These are phyloP conservation scores for Leptopilina boulardi DNA, from an alignment of 1,140 invertebrate genomes.

Conservation along the genomic window DNA sequence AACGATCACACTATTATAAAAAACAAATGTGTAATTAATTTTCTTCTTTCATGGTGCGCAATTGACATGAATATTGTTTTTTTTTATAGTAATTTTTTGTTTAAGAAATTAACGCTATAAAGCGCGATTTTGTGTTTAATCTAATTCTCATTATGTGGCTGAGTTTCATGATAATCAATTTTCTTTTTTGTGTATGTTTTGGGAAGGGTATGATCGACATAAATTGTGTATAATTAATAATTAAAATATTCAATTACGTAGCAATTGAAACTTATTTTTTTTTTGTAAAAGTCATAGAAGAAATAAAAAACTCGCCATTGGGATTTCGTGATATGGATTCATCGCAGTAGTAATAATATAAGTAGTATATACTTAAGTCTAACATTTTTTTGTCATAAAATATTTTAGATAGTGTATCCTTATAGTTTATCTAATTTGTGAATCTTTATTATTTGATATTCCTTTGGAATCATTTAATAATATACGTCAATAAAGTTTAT, in stretches of 20 bases:
- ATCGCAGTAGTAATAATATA: slow-evolving; percentile 14
- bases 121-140: neutral
- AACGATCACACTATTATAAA: neutral
- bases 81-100: neutral
- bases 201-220: neutral
- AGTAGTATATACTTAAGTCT: neutral
- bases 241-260: neutral
- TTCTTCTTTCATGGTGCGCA: neutral
- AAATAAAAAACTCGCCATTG: neutral
- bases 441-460: neutral
- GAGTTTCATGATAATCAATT: neutral
- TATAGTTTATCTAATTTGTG: neutral
- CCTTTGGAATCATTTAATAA: neutral
- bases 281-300: neutral
- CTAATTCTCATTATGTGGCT: neutral
- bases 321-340: slow-evolving; percentile 22
- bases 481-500: neutral
- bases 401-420: slow-evolving; percentile 4
- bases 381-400: neutral
- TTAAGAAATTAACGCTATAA: neutral
- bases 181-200: neutral
- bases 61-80: neutral
- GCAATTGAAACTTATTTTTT: neutral
- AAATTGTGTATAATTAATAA: neutral
- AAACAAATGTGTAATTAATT: neutral